Base-by-base conservation (phyloP, 2,797 vertebrate species). In the Ptychobarbus kaznakovi region DNA sequence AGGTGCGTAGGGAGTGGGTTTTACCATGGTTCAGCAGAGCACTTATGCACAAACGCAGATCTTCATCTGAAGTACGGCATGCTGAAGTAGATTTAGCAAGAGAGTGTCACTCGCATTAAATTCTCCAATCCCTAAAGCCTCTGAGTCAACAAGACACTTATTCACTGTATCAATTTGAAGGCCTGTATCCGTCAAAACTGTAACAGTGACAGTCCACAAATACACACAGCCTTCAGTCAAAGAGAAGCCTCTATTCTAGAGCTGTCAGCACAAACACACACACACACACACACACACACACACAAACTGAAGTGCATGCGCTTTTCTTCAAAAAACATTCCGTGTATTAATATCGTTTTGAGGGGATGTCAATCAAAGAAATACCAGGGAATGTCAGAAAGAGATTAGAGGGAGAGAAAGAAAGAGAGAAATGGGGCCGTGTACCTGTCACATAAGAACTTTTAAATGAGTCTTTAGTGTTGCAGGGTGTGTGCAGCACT, bases 361-460 rank as follows among this genome's bases (percentile, higher is more conserved):
- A 68, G 68, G 38, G 75, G 70, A 79, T 56, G 46, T 77, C 25
- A 81, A 63, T 74, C 69, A 84, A 74, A 78, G 42, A 49, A 80
- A 86, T 88, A 68, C 46, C n/a, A 25, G 18, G 6, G 42, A 28
- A 74, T 58, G 15, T 89, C 78, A 68, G 80, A 83, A 81, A 90
- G 18, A n/a, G 58, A 69, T 42, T 20, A 83, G 35, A 49, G 25
- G 25, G 53, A 63, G 6, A 56, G 16, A 77, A 38, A 46, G 66
- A 51, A n/a, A 66, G 56, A 84, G 35, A 84, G 66, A 79, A 73
- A 65, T 22, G 2, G 56, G 56, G 25, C 20, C 20, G 76, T 79
- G 68, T 72, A 80, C 38, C 46, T 83, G 69, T 74, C 65, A 65
- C 38, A 76, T 75, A 25, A 76, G 66, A 81, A 72, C 58, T 25